Base-by-base conservation (phyloP, 2,113 vertebrate species). In the Scomber colias region DNA sequence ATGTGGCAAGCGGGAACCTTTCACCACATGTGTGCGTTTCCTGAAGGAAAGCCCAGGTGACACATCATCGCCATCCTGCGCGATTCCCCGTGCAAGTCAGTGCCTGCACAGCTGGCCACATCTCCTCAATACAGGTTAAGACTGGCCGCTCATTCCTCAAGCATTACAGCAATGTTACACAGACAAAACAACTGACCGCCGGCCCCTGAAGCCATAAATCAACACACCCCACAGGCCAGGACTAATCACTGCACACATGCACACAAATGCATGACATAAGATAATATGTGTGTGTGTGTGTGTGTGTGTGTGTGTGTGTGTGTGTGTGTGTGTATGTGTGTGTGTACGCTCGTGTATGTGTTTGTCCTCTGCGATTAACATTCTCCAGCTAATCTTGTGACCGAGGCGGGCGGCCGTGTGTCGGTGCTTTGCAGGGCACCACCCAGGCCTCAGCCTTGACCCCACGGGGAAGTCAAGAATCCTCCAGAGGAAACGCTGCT, bases 141-240 rank as follows among this genome's bases (percentile, higher is more conserved):
- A 76, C 89, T 64, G 69, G 83, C 81, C 21, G 68, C 67, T 85
- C 90, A 90, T 88, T 90, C 89, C 89, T 87, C 64, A 66, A 50
- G 75, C 79, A 84, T 90, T 88, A 90, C 88, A 21, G 74, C 59
- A 79, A 57, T 68, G 7, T 72, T 74, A 48, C 61, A 40, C 71
- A 61, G 71, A 79, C 82, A 79, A 79, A 90, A 80, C 61, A 79
- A 79, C 14, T 74, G 80, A 83, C 68, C 55, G 19, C 55, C 13
- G 48, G 62, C 55, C 87, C 82, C 80, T 30, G 63, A 8, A 44
- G 53, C 57, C 73, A 78, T 86, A 60, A 87, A 89, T 88, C 84
- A 85, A 75, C 69, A 50, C 66, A 8, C 35, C 27, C 71, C 63
- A 68, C n/a, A 62, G 21, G 7, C 49, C 83, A 50, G 3, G 11